Evolutionary conservation across 2,113 vertebrate species (phyloP).

Genomic region (Scophthalmus maximus): DNA sequence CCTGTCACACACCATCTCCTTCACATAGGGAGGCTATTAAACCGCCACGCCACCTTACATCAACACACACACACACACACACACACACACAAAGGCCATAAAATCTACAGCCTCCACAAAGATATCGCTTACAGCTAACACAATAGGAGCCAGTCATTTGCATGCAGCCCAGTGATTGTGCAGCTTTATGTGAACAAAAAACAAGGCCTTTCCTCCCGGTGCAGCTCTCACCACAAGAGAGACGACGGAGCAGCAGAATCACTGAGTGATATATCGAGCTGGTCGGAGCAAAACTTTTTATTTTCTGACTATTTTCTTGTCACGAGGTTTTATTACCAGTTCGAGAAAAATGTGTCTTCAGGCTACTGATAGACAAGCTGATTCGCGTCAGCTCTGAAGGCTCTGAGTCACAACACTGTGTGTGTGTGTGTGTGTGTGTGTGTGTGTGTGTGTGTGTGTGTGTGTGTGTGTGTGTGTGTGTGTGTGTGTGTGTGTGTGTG

Average conservation of each 20-base stretch:
- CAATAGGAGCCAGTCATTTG: constrained; percentile 64
- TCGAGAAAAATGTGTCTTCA: constrained; percentile 48
- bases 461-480: neutral
- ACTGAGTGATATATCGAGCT: constrained; percentile 34
- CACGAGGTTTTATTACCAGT: constrained; percentile 53
- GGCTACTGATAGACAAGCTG: constrained; percentile 52
- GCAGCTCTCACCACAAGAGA: constrained; percentile 38
- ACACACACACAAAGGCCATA: constrained; percentile 54
- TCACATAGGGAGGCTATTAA: constrained; percentile 55
- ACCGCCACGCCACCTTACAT: constrained; percentile 55
- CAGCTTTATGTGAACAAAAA: constrained; percentile 54
- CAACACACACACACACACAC: constrained; percentile 33
- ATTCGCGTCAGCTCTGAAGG: constrained; percentile 49
- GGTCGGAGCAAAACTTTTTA: constrained; percentile 32
- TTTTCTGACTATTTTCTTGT: constrained; percentile 63
- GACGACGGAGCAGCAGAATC: constrained; percentile 26
- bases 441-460: neutral
- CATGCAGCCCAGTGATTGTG: constrained; percentile 59
- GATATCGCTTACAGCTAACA: constrained; percentile 60
- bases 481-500: constrained; percentile 3
- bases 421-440: constrained; percentile 7
- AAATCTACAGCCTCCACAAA: constrained; percentile 67
- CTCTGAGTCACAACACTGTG: constrained; percentile 41
- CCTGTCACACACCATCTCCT: constrained; percentile 31
- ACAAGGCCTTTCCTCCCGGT: constrained; percentile 39